Evolutionary conservation across 1,140 invertebrate genomes (phyloP).

Genomic region (Cyphomyrmex costatus): DNA sequence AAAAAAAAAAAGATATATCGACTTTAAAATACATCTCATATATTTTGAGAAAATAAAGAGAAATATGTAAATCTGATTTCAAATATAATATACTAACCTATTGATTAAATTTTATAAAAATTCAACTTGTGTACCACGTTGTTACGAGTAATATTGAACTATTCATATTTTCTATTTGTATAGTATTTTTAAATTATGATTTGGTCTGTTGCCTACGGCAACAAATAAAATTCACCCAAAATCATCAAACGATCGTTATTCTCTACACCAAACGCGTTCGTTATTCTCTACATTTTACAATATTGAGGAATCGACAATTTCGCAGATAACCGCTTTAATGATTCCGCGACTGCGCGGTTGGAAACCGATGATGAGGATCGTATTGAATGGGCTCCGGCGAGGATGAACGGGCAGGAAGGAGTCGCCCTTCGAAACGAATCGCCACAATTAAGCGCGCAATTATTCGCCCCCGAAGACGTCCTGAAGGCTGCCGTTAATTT

Average conservation of each 20-base stretch:
- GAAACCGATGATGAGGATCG: constrained; percentile 59
- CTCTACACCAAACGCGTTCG: too few relatives aligned
- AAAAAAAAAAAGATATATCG: not conserved
- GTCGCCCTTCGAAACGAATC: constrained; percentile 68
- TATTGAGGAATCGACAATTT: constrained; percentile 32
- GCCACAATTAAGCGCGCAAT: constrained; percentile 76
- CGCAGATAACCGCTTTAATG: constrained; percentile 44
- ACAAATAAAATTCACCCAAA: not conserved
- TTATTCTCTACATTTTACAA: constrained; percentile 6
- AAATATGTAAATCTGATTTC: not conserved
- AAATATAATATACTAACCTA: not conserved
- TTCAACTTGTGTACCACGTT: not conserved
- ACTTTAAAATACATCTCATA: not conserved
- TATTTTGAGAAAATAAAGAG: not conserved
- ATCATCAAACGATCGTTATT: not conserved
- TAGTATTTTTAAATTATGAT: not conserved
- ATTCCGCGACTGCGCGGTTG: constrained; percentile 58
- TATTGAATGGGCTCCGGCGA: constrained; percentile 43
- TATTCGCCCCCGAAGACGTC: constrained; percentile 71
- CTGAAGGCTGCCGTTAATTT: constrained; percentile 68
- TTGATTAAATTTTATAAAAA: constrained; percentile 5
- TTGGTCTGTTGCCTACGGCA: not conserved
- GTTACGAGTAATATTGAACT: constrained; percentile 19
- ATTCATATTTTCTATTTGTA: not conserved
- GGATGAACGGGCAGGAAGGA: constrained; percentile 21